Evolutionary conservation across 2,888 invertebrate species (phyloP).

Genomic region (Dryocosmus kuriphilus): DNA sequence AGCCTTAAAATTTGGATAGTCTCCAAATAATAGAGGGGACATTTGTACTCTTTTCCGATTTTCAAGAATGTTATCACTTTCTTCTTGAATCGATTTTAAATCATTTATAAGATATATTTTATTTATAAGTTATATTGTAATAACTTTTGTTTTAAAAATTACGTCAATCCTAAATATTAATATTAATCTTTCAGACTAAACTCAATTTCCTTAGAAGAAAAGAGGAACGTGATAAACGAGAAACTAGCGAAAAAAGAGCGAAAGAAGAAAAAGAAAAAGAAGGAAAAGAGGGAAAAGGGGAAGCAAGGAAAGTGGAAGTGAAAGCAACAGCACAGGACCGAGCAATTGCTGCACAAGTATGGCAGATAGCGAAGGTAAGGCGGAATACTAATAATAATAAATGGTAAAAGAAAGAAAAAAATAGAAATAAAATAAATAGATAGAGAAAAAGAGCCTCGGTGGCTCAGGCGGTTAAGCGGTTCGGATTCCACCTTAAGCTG

Average conservation of each 20-base stretch:
- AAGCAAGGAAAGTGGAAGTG: slow-evolving; percentile 68
- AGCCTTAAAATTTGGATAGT: too few relatives aligned
- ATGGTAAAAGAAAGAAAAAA: too few relatives aligned
- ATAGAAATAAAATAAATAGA: too few relatives aligned
- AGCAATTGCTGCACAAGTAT: slow-evolving; percentile 69
- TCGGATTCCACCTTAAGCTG: too few relatives aligned
- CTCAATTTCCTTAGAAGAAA: slow-evolving; percentile 84
- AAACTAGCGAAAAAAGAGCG: slow-evolving; percentile 86
- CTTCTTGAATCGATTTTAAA: too few relatives aligned
- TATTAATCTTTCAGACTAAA: slow-evolving; percentile 76
- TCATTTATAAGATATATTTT: too few relatives aligned
- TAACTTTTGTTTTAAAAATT: background rate
- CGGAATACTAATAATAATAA: background rate
- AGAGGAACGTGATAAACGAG: slow-evolving; percentile 84
- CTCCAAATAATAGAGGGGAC: too few relatives aligned
- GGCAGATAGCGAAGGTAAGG: slow-evolving; percentile 72
- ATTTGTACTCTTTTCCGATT: too few relatives aligned
- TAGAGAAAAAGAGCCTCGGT: too few relatives aligned
- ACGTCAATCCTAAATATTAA: slow-evolving; percentile 6
- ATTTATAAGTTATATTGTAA: too few relatives aligned
- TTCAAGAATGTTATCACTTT: too few relatives aligned
- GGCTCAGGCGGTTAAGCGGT: too few relatives aligned
- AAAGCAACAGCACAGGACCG: slow-evolving; percentile 67
- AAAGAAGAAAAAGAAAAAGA: slow-evolving; percentile 86
- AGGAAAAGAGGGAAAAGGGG: slow-evolving; percentile 78